Conservation (phyloP, 2,113 vertebrate genomes). For the Brachyhypopomus occidentalis region DNA sequence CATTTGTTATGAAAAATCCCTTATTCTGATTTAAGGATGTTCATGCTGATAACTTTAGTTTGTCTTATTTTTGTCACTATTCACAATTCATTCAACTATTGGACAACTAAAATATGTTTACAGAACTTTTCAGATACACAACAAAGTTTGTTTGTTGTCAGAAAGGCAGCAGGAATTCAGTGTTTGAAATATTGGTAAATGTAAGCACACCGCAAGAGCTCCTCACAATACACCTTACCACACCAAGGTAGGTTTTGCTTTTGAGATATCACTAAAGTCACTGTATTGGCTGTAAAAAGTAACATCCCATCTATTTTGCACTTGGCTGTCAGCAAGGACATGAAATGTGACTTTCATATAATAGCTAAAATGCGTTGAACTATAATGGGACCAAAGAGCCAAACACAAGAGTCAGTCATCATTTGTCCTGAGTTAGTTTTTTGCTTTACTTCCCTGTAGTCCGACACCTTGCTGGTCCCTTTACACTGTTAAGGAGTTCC, state of each 20-base stretch:
- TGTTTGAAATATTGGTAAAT: neutral
- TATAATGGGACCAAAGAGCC: neutral
- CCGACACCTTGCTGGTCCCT: constrained; percentile 12
- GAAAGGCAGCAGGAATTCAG: neutral
- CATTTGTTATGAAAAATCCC: neutral
- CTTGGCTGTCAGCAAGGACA: neutral
- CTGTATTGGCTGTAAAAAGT: neutral
- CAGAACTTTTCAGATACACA: neutral
- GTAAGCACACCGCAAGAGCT: neutral
- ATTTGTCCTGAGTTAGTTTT: constrained; percentile 13
- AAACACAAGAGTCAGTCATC: constrained; percentile 7
- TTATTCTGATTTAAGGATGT: neutral
- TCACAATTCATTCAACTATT: neutral
- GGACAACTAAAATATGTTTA: neutral
- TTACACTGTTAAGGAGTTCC: constrained; percentile 20
- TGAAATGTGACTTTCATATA: constrained; percentile 26
- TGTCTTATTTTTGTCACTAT: neutral
- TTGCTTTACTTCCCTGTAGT: neutral
- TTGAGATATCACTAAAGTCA: neutral
- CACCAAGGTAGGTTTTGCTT: neutral
- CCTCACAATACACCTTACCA: neutral
- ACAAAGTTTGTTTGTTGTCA: neutral
- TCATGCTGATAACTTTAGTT: neutral
- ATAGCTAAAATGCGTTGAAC: neutral
- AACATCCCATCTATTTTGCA: neutral